A percentile compares a stretch with the other conserved stretches of the same genome.
phyloP scores from a whole-genome alignment of 2,797 vertebrate species.

The Tokudaia muenninki region DNA sequence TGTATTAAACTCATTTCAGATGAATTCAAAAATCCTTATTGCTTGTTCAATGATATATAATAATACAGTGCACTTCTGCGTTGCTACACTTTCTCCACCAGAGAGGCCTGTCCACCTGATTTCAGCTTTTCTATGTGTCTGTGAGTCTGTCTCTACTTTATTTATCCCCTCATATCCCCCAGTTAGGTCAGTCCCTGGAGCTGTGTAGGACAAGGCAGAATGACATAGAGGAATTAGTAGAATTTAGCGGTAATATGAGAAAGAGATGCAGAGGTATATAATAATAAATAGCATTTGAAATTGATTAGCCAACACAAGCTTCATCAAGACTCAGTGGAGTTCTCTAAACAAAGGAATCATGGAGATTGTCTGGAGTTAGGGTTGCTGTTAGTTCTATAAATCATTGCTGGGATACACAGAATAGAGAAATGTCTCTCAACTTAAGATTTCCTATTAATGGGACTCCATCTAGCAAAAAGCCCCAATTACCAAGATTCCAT shows the following conservation, averaged over 20 bases:
- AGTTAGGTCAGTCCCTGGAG: not conserved
- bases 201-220: not conserved
- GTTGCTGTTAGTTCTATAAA: not conserved
- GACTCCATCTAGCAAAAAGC: not conserved
- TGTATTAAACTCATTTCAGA: not conserved
- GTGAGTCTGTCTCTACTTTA: not conserved
- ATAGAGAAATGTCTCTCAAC: constrained; percentile 6
- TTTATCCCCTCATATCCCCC: not conserved
- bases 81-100: not conserved
- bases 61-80: not conserved
- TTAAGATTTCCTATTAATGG: not conserved
- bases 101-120: not conserved
- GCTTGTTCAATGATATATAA: not conserved
- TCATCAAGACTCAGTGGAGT: not conserved
- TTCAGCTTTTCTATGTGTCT: not conserved
- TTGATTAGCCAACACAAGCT: not conserved
- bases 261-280: not conserved
- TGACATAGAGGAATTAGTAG: not conserved
- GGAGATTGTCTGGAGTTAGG: not conserved
- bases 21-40: too few relatives aligned
- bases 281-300: not conserved
- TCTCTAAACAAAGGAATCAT: not conserved
- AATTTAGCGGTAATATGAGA: not conserved
- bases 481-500: not conserved
- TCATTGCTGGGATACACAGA: not conserved